Evolutionary conservation across 2,113 vertebrate genomes (phyloP), one percentile per base, ranked within the genome.

Genomic region (Oreochromis niloticus): DNA sequence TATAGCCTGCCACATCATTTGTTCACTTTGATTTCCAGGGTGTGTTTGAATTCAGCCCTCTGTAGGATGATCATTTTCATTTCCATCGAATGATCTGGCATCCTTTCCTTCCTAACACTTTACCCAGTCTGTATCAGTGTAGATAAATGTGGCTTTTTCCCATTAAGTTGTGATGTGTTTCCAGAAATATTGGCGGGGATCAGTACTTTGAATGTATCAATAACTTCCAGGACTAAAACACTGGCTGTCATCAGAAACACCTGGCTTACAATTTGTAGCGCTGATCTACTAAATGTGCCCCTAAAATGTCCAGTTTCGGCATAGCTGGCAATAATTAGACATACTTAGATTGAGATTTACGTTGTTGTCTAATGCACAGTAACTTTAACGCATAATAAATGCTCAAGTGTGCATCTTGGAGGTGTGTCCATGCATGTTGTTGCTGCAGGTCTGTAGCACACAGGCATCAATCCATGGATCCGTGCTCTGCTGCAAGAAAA

Each of bases 261-360:
- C 9, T 48, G 43, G 16, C 43, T 75, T 30, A 50, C 27, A 50
- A 32, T 16, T 48, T 48, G 43, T 19, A 19, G 24, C 19, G 43
- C 24, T 12, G 43, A 78, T 50, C 43, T 50, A 50, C 2, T 50
- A 48, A 50, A 78, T 22, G 11, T 41, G 63, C 24, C 24, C 3
- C 0, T 48, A 75, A 52, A 48, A 48, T 50, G 24, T 75, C 24
- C 5, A 11, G 43, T 48, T 75, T 17, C 0, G 0, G 4, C 16
- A 11, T 32, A 5, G 24, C 27, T 75, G 24, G 71, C 14, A 78
- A 0, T 50, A 48, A 7, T 50, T 50, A 8, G 16, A 32, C 71
- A 30, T 50, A 19, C 9, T 78, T 50, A 78, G 43, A 12, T 5
- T 50, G 71, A 75, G 16, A 75, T 50, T 75, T 3, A 50, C 2